These are phyloP conservation scores for Archips xylosteana DNA, from an alignment of 2,888 invertebrate genomes.

Conservation along the genomic window DNA sequence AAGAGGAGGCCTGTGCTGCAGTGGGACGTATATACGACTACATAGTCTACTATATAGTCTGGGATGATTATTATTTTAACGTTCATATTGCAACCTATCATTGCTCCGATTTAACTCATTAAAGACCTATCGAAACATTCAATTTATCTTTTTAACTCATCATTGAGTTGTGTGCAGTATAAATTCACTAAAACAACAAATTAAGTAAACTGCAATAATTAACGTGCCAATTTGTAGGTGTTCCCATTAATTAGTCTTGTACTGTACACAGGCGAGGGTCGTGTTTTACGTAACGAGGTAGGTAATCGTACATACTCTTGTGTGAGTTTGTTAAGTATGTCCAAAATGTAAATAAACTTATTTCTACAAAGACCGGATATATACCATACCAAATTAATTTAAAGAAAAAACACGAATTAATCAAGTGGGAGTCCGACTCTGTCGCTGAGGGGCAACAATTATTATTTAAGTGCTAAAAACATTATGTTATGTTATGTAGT, in stretches of 20 bases:
- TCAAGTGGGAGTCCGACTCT: too few relatives aligned
- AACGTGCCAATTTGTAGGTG: constrained; percentile 29
- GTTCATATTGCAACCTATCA: constrained; percentile 2
- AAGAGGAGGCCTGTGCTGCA: too few relatives aligned
- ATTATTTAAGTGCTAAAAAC: too few relatives aligned
- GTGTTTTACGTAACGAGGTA: constrained; percentile 24
- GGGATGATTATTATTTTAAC: too few relatives aligned
- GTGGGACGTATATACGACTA: too few relatives aligned
- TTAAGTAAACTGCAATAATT: constrained; percentile 27
- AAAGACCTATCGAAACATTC: background rate
- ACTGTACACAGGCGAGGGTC: constrained; percentile 15
- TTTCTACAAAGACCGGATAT: too few relatives aligned
- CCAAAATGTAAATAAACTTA: background rate
- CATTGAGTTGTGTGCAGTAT: constrained; percentile 20
- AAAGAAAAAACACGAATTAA: too few relatives aligned
- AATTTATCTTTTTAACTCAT: constrained; percentile 13
- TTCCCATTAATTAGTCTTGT: constrained; percentile 27
- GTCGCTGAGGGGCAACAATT: too few relatives aligned
- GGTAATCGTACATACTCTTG: constrained; percentile 1
- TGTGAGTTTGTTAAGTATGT: background rate
- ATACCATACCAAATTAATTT: too few relatives aligned
- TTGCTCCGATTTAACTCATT: constrained; percentile 12
- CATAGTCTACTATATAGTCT: too few relatives aligned
- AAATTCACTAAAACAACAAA: constrained; percentile 27
- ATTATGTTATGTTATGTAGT: too few relatives aligned